Conservation (phyloP, 2,888 invertebrate genomes). For the Tetropium fuscum region DNA sequence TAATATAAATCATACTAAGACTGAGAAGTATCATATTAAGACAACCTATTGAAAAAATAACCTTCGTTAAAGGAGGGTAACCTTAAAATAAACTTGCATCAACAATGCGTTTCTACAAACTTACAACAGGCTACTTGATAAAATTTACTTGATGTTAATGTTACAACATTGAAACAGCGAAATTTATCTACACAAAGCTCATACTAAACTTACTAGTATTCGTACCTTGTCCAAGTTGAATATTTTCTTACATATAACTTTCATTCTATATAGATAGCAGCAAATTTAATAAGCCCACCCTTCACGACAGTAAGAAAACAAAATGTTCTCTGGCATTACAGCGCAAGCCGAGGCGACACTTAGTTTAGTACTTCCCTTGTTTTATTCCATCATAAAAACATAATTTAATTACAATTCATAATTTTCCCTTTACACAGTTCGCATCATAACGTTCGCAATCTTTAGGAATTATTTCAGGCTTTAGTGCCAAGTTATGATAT, state of each 20-base stretch:
- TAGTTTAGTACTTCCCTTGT: slow-evolving; percentile 5
- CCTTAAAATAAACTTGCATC: no score
- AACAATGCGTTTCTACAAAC: no score
- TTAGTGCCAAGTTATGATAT: neutral
- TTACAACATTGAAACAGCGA: no score
- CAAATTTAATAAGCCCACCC: neutral
- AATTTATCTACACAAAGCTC: no score
- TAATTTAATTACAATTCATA: slow-evolving; percentile 8
- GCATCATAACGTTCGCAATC: neutral
- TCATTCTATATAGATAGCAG: slow-evolving; percentile 28
- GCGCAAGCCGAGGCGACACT: neutral
- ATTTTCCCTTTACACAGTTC: neutral
- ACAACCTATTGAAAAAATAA: no score
- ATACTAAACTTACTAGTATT: slow-evolving; percentile 27
- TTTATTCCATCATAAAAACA: slow-evolving; percentile 13
- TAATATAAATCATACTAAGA: no score
- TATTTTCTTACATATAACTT: slow-evolving; percentile 24
- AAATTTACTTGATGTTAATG: no score
- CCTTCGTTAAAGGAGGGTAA: no score
- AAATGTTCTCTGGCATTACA: slow-evolving; percentile 1
- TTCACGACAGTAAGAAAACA: slow-evolving; percentile 2
- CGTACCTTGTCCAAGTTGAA: slow-evolving; percentile 15
- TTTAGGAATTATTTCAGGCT: neutral
- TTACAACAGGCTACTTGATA: no score
- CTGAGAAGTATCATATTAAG: no score